phyloP scores from a whole-genome alignment of 2,888 invertebrate species.

The Troides aeacus region DNA sequence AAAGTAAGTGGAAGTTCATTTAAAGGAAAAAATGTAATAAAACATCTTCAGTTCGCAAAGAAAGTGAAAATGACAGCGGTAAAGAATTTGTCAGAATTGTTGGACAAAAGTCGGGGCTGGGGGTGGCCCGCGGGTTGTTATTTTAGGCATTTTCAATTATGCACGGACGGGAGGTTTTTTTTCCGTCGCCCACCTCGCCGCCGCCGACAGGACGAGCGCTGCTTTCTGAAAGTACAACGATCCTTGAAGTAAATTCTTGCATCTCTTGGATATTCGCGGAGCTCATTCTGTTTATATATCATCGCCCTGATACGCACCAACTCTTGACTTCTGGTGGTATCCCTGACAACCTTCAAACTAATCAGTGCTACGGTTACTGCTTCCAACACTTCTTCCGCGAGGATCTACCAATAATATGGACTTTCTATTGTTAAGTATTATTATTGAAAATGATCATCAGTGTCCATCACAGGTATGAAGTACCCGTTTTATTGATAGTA shows the following conservation, averaged over 20 bases:
- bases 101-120: constrained; percentile 50
- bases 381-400: too few species aligned
- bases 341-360: not conserved
- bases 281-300: not conserved
- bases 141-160: constrained; percentile 76
- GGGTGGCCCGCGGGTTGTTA: constrained; percentile 48
- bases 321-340: not conserved
- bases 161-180: constrained; percentile 37
- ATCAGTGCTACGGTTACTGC: not conserved
- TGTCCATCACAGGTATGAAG: too few species aligned
- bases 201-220: too few species aligned
- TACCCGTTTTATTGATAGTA: too few species aligned
- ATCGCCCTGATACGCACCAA: not conserved
- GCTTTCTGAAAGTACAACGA: not conserved
- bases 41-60: not conserved
- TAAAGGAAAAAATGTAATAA: constrained; percentile 4
- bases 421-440: too few species aligned
- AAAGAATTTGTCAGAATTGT: constrained; percentile 57
- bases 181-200: constrained; percentile 32
- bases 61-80: constrained; percentile 46
- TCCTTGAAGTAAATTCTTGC: not conserved
- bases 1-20: constrained; percentile 1
- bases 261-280: not conserved
- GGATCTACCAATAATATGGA: too few species aligned
- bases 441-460: too few species aligned